A percentile compares a stretch with the other conserved stretches of the same genome.
phyloP scores from a whole-genome alignment of 2,797 vertebrate genomes.

The Leucoraja ocellata region DNA sequence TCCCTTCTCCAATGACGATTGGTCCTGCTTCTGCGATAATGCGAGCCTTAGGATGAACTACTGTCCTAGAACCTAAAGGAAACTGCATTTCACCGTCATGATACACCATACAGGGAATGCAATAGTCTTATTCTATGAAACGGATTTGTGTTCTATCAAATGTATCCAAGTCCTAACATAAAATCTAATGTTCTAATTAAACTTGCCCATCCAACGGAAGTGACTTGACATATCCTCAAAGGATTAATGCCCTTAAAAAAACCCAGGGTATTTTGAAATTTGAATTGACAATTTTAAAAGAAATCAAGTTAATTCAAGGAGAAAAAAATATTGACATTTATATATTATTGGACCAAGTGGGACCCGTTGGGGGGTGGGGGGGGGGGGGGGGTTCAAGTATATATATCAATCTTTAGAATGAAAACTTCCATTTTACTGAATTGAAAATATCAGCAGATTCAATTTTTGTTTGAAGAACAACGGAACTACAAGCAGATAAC shows the following conservation, averaged over 20 bases:
- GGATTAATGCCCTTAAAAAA: neutral
- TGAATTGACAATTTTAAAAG: neutral
- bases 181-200: neutral
- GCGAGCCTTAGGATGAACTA: slow-evolving; percentile 87
- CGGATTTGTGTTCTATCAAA: too few relatives aligned
- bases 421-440: too few relatives aligned
- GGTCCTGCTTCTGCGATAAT: slow-evolving; percentile 90
- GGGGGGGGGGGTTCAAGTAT: too few relatives aligned
- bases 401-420: too few relatives aligned
- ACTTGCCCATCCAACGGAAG: neutral
- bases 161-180: neutral
- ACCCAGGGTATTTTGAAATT: neutral
- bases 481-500: too few relatives aligned
- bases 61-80: slow-evolving; percentile 77
- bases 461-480: too few relatives aligned
- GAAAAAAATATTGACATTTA: neutral
- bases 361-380: too few relatives aligned
- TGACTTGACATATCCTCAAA: neutral
- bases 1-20: slow-evolving; percentile 86
- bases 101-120: neutral
- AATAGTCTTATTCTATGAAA: neutral
- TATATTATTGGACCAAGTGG: too few relatives aligned
- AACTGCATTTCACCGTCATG: neutral
- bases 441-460: too few relatives aligned
- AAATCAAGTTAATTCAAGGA: too few relatives aligned